phyloP scores from a whole-genome alignment of 2,797 vertebrate genomes.

The Micromesistius poutassou region DNA sequence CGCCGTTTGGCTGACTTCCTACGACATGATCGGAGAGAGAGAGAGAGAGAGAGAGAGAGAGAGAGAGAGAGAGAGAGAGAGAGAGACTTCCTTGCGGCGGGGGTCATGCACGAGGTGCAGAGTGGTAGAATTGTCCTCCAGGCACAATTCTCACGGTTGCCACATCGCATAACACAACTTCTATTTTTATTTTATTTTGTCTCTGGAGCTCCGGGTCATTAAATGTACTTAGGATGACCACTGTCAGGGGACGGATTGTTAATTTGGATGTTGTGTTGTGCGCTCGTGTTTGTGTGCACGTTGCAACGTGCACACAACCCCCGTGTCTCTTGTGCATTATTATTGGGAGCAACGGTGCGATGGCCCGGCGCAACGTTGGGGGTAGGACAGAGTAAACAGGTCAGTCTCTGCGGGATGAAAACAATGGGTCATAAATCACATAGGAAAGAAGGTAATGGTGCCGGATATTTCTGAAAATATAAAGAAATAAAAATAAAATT shows the following conservation, averaged over 20 bases:
- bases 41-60: constrained; percentile 11
- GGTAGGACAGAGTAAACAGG: constrained; percentile 29
- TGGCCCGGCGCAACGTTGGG: background rate
- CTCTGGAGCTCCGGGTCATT: constrained; percentile 1
- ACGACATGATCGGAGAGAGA: background rate
- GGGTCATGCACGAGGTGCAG: constrained; percentile 21
- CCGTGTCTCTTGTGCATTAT: background rate
- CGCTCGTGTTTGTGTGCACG: background rate
- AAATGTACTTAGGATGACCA: background rate
- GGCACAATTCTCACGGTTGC: background rate
- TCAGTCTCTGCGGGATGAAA: constrained; percentile 29
- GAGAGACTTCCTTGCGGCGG: constrained; percentile 38
- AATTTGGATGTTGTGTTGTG: background rate
- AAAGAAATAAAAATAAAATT: constrained; percentile 14
- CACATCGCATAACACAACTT: background rate
- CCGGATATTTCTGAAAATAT: constrained; percentile 33
- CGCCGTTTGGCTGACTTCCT: constrained; percentile 47
- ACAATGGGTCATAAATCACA: constrained; percentile 40
- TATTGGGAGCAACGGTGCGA: background rate
- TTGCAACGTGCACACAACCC: background rate
- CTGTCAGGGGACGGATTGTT: constrained; percentile 7
- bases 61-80: constrained; percentile 41
- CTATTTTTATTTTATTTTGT: background rate
- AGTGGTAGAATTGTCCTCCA: background rate
- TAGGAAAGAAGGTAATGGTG: constrained; percentile 30